Percentiles rank a stretch among this genome's conserved stretches.
These are phyloP conservation scores for Dyspetes luteomarginatus DNA, from an alignment of 2,888 invertebrate species.

Conservation along the genomic window DNA sequence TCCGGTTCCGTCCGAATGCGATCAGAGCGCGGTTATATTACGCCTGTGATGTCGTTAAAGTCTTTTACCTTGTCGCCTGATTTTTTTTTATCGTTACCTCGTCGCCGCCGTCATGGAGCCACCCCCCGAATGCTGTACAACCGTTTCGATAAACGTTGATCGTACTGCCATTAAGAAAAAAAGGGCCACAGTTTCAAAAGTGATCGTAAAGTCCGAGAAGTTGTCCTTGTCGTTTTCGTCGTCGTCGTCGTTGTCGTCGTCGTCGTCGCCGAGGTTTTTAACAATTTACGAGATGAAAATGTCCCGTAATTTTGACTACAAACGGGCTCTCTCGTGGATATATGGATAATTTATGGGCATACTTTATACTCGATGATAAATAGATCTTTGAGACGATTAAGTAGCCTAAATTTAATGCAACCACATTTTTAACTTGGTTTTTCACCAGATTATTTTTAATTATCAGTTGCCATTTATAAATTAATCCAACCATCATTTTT, in stretches of 20 bases:
- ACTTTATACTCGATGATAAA: constrained; percentile 49
- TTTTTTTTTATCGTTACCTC: constrained; percentile 66
- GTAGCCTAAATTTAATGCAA: constrained; percentile 40
- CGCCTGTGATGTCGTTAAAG: constrained; percentile 69
- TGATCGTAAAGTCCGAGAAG: constrained; percentile 60
- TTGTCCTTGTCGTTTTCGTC: constrained; percentile 42
- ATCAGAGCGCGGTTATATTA: constrained; percentile 48
- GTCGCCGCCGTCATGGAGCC: constrained; percentile 8
- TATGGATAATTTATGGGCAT: background rate
- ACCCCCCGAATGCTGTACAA: background rate
- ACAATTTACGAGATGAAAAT: constrained; percentile 57
- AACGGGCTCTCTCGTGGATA: background rate
- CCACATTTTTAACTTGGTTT: background rate
- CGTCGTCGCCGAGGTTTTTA: constrained; percentile 23
- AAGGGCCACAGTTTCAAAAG: constrained; percentile 53
- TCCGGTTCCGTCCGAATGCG: constrained; percentile 49
- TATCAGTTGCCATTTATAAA: no score
- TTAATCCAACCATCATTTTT: no score
- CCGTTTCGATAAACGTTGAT: constrained; percentile 63
- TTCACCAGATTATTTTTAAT: background rate
- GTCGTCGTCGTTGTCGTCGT: constrained; percentile 13
- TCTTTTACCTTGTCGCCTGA: constrained; percentile 64
- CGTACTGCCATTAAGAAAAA: constrained; percentile 49
- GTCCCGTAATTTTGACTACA: constrained; percentile 51
- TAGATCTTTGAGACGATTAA: constrained; percentile 49